These are phyloP conservation scores for Trissolcus japonicus DNA, from an alignment of 2,888 invertebrate genomes.

Conservation along the genomic window DNA sequence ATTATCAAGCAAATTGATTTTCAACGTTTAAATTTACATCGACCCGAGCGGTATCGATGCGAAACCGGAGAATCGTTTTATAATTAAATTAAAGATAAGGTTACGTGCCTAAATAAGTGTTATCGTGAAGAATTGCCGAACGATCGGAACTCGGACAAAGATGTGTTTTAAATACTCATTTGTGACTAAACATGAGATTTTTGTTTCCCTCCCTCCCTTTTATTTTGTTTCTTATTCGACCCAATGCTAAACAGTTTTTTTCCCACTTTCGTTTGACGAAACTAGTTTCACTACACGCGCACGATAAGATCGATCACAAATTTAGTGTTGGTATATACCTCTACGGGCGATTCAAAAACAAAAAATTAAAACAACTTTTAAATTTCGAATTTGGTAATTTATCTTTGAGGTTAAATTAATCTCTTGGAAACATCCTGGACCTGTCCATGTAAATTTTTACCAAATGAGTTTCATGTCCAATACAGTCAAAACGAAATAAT, in stretches of 20 bases:
- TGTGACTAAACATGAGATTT: slow-evolving; percentile 27
- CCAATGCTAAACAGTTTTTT: slow-evolving; percentile 41
- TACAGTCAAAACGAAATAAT: slow-evolving; percentile 48
- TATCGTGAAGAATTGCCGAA: neutral
- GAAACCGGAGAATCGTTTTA: neutral
- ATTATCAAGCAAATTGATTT: slow-evolving; percentile 25
- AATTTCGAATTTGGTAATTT: slow-evolving; percentile 41
- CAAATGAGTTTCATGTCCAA: slow-evolving; percentile 40
- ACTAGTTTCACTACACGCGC: slow-evolving; percentile 47
- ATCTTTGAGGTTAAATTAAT: slow-evolving; percentile 49
- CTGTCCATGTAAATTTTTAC: slow-evolving; percentile 50
- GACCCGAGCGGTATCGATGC: neutral
- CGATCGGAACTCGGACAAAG: neutral
- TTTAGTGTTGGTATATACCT: slow-evolving; percentile 29
- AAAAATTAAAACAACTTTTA: slow-evolving; percentile 33
- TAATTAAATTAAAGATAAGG: slow-evolving; percentile 3
- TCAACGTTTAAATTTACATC: slow-evolving; percentile 2
- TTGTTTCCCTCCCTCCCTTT: neutral
- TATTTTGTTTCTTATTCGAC: slow-evolving; percentile 1
- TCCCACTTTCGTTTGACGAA: slow-evolving; percentile 34
- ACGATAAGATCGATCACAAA: slow-evolving; percentile 42
- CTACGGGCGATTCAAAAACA: slow-evolving; percentile 36
- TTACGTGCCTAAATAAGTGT: neutral
- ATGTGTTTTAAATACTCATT: slow-evolving; percentile 16
- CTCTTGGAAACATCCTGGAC: slow-evolving; percentile 35